A percentile compares a stretch with the other conserved stretches of the same genome.
phyloP scores from a whole-genome alignment of 2,113 vertebrate species.

The Chlamydotis undulata region DNA sequence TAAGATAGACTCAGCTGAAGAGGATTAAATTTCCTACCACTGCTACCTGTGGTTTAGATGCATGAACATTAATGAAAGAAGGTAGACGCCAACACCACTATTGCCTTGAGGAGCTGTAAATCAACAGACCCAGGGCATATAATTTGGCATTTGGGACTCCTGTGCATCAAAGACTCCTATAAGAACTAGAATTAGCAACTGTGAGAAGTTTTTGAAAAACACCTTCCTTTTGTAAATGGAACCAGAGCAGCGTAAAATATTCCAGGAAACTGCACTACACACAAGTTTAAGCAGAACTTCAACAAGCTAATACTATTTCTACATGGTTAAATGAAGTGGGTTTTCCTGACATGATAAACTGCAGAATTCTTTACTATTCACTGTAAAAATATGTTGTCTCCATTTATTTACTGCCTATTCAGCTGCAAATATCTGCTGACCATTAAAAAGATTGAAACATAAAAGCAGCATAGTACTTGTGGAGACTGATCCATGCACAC shows the following conservation, averaged over 20 bases:
- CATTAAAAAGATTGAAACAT: not conserved
- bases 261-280: rapidly evolving
- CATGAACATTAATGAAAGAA: not conserved
- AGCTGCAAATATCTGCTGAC: not conserved
- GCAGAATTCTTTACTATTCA: not conserved
- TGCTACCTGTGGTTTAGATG: not conserved
- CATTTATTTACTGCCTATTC: not conserved
- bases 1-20: not conserved
- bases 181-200: not conserved
- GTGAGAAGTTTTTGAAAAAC: not conserved
- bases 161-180: not conserved
- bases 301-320: not conserved
- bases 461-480: not conserved
- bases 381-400: not conserved
- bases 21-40: not conserved
- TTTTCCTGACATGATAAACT: not conserved
- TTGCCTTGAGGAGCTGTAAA: not conserved
- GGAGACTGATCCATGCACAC: not conserved
- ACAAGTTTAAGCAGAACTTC: not conserved
- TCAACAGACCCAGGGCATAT: not conserved
- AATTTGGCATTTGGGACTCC: not conserved
- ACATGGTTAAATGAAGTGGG: not conserved
- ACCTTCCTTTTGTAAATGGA: not conserved
- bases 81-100: not conserved
- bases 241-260: not conserved